Conservation (phyloP, 2,113 vertebrate species). For the Albula glossodonta region DNA sequence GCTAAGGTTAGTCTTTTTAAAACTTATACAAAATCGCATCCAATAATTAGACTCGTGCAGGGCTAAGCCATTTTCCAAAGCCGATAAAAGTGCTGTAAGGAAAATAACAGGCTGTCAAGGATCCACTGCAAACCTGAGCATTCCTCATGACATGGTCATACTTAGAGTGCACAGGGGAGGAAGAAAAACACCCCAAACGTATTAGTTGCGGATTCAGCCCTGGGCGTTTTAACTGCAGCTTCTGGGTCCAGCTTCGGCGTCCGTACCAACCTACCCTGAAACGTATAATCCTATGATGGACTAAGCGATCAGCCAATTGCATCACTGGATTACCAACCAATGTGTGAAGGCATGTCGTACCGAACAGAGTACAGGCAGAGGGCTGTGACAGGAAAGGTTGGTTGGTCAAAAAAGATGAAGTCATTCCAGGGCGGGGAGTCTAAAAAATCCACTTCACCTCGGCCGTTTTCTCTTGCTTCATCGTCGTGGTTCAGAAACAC, state of each 20-base stretch:
- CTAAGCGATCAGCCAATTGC: constrained; percentile 52
- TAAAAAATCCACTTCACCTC: not conserved
- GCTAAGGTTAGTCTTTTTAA: not conserved
- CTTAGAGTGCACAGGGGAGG: constrained; percentile 33
- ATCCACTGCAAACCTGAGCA: constrained; percentile 51
- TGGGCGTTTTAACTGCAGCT: constrained; percentile 57
- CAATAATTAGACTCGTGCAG: not conserved
- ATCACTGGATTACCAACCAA: not conserved
- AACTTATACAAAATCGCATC: constrained; percentile 5
- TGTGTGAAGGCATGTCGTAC: not conserved
- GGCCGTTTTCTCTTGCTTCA: not conserved
- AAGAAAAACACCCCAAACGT: constrained; percentile 39
- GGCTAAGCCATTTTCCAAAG: constrained; percentile 14
- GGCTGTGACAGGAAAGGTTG: not conserved
- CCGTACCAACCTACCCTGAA: constrained; percentile 57
- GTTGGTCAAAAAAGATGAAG: constrained; percentile 51
- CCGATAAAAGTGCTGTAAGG: constrained; percentile 14
- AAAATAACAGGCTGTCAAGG: constrained; percentile 40
- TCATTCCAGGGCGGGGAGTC: constrained; percentile 50
- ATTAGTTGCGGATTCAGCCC: constrained; percentile 48
- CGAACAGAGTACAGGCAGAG: not conserved
- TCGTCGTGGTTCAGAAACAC: too few relatives aligned
- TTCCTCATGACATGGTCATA: constrained; percentile 54
- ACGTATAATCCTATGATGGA: constrained; percentile 52
- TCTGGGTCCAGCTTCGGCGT: constrained; percentile 40